These are phyloP conservation scores for Heterotis niloticus DNA, from an alignment of 2,113 vertebrate species.

Conservation along the genomic window DNA sequence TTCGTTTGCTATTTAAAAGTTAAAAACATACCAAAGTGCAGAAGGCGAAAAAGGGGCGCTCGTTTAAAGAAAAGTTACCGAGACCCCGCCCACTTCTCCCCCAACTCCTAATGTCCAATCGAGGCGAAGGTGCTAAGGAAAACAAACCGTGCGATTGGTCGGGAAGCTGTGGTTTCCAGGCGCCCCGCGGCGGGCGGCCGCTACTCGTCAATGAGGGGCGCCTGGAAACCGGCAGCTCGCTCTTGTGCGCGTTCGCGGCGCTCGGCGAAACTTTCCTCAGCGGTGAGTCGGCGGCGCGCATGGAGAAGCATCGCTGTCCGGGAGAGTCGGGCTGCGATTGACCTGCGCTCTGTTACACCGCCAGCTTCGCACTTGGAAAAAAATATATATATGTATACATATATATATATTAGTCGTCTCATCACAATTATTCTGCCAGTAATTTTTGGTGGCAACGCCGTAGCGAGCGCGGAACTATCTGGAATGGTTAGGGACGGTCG, in stretches of 20 bases:
- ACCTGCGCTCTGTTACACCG: not conserved
- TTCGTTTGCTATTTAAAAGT: no score
- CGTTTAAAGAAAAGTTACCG: constrained; percentile 24
- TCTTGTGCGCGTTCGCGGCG: constrained; percentile 37
- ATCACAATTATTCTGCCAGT: no score
- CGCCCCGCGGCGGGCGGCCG: constrained; percentile 38
- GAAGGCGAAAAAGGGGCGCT: constrained; percentile 10
- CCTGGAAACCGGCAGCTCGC: constrained; percentile 51
- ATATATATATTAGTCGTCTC: no score
- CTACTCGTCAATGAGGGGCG: constrained; percentile 38
- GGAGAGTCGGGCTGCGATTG: not conserved
- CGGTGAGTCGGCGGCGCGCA: constrained; percentile 35
- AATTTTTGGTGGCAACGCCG: not conserved
- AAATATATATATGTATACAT: no score
- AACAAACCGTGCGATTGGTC: constrained; percentile 54
- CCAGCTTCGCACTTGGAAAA: not conserved
- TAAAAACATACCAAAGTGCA: not conserved
- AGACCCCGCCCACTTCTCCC: constrained; percentile 38
- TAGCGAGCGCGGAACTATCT: not conserved
- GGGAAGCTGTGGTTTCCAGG: constrained; percentile 45
- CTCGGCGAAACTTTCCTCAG: constrained; percentile 33
- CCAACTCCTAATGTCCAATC: constrained; percentile 42
- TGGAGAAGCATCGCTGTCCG: not conserved
- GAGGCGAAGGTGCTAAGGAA: constrained; percentile 31
- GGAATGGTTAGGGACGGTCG: not conserved